Evolutionary conservation across 1,140 invertebrate genomes (phyloP).

Genomic region (Pararge aegeria): DNA sequence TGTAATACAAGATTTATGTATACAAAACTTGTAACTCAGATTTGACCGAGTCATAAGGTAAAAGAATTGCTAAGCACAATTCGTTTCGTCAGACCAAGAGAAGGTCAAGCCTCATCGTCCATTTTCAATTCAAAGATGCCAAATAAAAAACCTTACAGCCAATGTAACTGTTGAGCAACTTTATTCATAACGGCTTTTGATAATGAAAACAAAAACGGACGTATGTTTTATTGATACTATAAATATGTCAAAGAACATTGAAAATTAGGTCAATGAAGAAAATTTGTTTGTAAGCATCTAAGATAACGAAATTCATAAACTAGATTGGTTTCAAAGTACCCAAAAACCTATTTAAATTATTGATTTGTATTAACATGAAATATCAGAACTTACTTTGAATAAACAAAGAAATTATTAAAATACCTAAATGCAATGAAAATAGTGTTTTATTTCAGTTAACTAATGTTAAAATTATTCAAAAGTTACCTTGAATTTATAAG

Average conservation of each 20-base stretch:
- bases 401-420: too few relatives aligned
- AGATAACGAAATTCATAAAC: too few relatives aligned
- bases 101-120: conserved; percentile 30
- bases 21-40: not conserved
- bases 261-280: not conserved
- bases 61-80: conserved; percentile 18
- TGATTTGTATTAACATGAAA: too few relatives aligned
- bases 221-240: not conserved
- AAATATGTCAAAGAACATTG: not conserved
- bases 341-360: too few relatives aligned
- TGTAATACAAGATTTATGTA: conserved; percentile 21
- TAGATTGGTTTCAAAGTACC: too few relatives aligned
- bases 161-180: conserved; percentile 18
- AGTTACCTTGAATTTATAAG: too few relatives aligned
- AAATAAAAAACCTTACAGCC: conserved; percentile 9
- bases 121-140: conserved; percentile 15
- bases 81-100: conserved; percentile 25
- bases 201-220: not conserved
- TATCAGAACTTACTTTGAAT: too few relatives aligned
- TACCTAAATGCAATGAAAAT: too few relatives aligned
- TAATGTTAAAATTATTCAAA: too few relatives aligned
- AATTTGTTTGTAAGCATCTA: too few relatives aligned
- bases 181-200: conserved; percentile 4
- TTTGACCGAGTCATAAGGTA: conserved; percentile 6
- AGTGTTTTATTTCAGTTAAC: too few relatives aligned